These are phyloP conservation scores for Formica exsecta DNA, from an alignment of 1,140 invertebrate species.

Conservation along the genomic window DNA sequence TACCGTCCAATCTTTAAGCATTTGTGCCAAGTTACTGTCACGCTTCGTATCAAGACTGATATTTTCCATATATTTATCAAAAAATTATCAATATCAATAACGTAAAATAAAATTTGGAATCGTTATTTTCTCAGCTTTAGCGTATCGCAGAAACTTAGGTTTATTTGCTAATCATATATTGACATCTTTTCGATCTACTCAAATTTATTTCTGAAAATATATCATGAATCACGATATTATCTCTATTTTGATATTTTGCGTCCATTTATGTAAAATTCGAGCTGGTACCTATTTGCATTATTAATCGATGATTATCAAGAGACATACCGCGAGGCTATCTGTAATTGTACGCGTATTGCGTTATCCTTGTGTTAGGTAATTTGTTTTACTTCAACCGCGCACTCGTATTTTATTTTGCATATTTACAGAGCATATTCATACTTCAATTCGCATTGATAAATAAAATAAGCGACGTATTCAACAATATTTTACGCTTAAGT, in stretches of 20 bases:
- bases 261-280: no score
- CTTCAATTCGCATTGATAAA: conserved; percentile 1
- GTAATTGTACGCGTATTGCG: conserved; percentile 34
- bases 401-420: conserved; percentile 14
- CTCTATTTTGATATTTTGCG: neutral
- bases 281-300: no score
- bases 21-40: no score
- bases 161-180: neutral
- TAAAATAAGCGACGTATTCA: neutral
- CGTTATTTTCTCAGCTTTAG: no score
- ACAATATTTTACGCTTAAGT: neutral
- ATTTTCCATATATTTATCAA: no score
- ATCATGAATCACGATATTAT: neutral
- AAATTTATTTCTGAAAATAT: neutral
- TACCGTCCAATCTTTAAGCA: no score
- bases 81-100: no score
- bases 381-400: conserved; percentile 12
- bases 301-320: no score
- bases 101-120: neutral
- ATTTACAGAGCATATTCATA: neutral
- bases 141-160: no score
- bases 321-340: conserved; percentile 22
- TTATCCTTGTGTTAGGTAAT: conserved; percentile 2
- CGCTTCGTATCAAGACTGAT: no score
- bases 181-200: neutral